Percentiles rank a stretch among this genome's conserved stretches.
These are phyloP conservation scores for Gymnothorax javanicus DNA, from an alignment of 2,797 vertebrate species.

Conservation along the genomic window DNA sequence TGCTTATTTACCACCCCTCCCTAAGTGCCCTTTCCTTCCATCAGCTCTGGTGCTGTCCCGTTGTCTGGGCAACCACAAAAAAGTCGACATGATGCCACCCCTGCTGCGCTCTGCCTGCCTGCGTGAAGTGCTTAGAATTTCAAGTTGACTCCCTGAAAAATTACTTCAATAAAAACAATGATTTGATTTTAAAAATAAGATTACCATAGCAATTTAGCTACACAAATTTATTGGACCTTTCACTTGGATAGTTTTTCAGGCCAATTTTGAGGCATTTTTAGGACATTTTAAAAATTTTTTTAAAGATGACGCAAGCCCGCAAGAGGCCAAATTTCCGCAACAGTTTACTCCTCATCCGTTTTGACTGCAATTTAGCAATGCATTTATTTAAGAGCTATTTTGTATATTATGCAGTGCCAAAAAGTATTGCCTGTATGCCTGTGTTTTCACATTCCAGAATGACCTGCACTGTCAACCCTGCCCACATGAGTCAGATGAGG, in stretches of 20 bases:
- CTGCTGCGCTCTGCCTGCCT: background rate
- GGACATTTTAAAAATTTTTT: too few species aligned
- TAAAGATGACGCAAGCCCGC: too few species aligned
- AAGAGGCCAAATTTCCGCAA: too few species aligned
- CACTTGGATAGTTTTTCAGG: too few species aligned
- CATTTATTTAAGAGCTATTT: background rate
- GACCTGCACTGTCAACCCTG: background rate
- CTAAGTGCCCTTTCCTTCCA: background rate
- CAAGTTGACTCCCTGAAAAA: too few species aligned
- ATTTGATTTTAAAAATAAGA: too few species aligned
- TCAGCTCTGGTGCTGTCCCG: background rate
- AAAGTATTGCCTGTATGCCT: background rate
- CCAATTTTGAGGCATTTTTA: too few species aligned
- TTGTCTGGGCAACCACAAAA: conserved; percentile 24
- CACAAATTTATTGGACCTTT: too few species aligned
- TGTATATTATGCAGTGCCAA: background rate
- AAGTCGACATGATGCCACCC: background rate
- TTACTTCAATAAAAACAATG: too few species aligned
- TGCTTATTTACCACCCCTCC: background rate
- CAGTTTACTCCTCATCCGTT: background rate
- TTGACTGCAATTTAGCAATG: background rate
- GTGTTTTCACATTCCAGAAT: background rate
- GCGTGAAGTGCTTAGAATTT: background rate
- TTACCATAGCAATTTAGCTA: too few species aligned
- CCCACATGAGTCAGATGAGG: background rate